Evolutionary conservation across 2,797 vertebrate species (phyloP), one percentile per base, ranked within the genome.

Genomic region (Premnoplex brunnescens): DNA sequence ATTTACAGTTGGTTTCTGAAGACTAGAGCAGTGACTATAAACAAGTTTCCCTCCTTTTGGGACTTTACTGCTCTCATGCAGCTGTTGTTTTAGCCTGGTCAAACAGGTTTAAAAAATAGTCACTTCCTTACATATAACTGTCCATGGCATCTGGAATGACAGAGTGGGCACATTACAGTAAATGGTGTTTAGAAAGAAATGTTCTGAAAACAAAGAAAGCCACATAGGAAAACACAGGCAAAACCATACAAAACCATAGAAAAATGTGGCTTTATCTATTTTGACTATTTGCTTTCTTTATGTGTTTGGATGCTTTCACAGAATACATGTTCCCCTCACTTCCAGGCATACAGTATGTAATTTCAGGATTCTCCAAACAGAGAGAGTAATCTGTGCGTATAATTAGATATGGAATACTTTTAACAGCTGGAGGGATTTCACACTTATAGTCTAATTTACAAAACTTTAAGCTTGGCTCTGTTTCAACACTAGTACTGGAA

Each of bases 401-500:
- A 97, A 98, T 98, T 97, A 98, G 97, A 97, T 95, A 98, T 91
- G 97, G 96, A 96, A 97, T 98, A 96, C 95, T 97, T 98, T 97
- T 98, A 98, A 97, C 98, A 98, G 98, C 98, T 98, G 98, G 97
- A 96, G 95, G 94, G 97, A 98, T 98, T 98, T 98, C 97, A 98
- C 98, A 98, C 98, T 98, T 97, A 93, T 41, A 97, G 81, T 39
- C 95, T 85, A 97, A 98, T 98, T 98, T 98, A 97, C 94, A 95
- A 97, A 98, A 97, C 96, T 97, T 95, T 89, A 80, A 72, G 78
- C 86, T 92, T 98, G 98, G 98, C 97, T 78, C 44, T 81, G 56
- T 96, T 98, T 98, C 98, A 97, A 88, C 55, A 83, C 82, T 95
- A 95, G 96, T 92, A 95, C 90, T 98, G 97, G 96, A 98, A 98